Evolutionary conservation across 2,888 invertebrate species (phyloP).

Genomic region (Pilophorus perplexus): DNA sequence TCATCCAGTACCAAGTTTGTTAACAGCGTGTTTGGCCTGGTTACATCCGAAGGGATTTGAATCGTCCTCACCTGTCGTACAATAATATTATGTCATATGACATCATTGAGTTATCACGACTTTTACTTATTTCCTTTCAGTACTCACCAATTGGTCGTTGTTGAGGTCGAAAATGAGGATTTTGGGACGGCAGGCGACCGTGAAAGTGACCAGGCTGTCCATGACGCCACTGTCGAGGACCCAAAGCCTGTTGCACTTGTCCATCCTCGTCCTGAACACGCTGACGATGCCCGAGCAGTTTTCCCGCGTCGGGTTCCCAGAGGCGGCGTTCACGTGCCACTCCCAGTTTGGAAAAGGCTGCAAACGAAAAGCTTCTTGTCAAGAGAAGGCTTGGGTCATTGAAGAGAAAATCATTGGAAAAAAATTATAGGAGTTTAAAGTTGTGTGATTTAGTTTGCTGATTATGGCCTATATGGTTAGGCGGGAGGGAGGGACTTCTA

Average conservation of each 20-base stretch:
- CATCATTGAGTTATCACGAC: no score
- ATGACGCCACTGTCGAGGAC: slow-evolving; percentile 74
- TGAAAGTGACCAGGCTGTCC: slow-evolving; percentile 68
- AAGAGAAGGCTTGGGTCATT: no score
- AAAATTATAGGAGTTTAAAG: no score
- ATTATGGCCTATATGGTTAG: no score
- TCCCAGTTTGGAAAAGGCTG: slow-evolving; percentile 75
- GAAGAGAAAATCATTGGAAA: no score
- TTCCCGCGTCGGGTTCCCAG: slow-evolving; percentile 65
- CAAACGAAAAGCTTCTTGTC: no score
- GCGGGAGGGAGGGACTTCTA: no score
- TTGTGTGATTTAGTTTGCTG: no score
- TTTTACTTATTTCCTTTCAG: no score
- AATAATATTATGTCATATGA: no score
- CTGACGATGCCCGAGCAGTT: slow-evolving; percentile 77
- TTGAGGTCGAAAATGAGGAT: slow-evolving; percentile 74
- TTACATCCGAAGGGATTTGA: slow-evolving; percentile 66
- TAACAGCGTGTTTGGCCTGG: slow-evolving; percentile 71
- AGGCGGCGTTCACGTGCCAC: slow-evolving; percentile 61
- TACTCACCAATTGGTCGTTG: slow-evolving; percentile 65
- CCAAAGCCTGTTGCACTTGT: slow-evolving; percentile 81
- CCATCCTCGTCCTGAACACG: slow-evolving; percentile 71
- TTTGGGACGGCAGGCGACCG: slow-evolving; percentile 71
- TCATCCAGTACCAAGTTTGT: slow-evolving; percentile 80
- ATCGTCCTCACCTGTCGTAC: slow-evolving; percentile 57